Percentiles rank a stretch among this genome's conserved stretches.
Evolutionary conservation across 1,140 invertebrate genomes (phyloP).

Genomic region (Ceratosolen solmsi): DNA sequence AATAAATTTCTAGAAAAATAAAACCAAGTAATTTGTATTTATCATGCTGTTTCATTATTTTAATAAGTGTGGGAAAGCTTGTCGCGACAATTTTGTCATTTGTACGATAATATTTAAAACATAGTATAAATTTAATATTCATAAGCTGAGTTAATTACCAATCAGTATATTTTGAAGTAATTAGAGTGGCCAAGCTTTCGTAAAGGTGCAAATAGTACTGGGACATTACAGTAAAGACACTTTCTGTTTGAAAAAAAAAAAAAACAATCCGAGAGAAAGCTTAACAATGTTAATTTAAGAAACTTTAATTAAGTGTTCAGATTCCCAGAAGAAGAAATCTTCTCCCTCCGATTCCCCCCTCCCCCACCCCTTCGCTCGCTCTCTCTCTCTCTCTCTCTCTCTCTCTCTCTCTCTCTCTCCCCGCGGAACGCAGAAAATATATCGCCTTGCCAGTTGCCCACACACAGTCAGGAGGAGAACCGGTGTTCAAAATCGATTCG

Average conservation of each 20-base stretch:
- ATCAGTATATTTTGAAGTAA: conserved; percentile 21
- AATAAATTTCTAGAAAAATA: no score
- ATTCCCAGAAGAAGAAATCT: conserved; percentile 35
- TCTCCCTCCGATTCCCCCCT: not conserved
- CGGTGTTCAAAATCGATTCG: conserved; percentile 48
- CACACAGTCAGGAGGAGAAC: conserved; percentile 35
- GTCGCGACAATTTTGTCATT: not conserved
- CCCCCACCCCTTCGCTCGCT: not conserved
- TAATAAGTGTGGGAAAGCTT: not conserved
- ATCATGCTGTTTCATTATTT: not conserved
- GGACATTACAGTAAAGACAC: not conserved
- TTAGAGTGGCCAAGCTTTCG: not conserved
- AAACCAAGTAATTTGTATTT: no score
- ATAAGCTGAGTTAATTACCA: conserved; percentile 1
- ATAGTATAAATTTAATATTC: not conserved
- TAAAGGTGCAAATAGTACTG: conserved; percentile 13
- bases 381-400: not conserved
- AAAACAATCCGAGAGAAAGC: not conserved
- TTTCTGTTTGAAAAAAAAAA: not conserved
- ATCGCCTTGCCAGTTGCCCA: conserved; percentile 28
- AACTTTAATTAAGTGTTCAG: conserved; percentile 43
- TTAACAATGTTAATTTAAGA: conserved; percentile 31
- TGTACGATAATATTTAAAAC: not conserved
- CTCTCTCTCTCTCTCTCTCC: not conserved
- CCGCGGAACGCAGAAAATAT: not conserved